Evolutionary conservation across 2,888 invertebrate genomes (phyloP).

Genomic region (Plebejus anna): DNA sequence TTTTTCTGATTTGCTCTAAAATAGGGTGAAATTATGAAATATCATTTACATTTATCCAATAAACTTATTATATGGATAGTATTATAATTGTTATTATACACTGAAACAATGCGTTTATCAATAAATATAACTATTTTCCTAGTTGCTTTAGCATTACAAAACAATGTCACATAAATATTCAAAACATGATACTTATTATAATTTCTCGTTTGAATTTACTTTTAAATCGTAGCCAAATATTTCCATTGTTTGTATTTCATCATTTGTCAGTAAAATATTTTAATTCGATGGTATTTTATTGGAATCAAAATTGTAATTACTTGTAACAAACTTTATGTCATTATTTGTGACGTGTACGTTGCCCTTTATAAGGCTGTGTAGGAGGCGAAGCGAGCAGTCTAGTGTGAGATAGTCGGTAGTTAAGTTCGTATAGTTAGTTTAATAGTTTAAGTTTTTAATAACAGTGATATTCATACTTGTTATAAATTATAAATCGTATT

Average conservation of each 20-base stretch:
- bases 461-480: not conserved
- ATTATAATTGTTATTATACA: not conserved
- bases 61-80: not conserved
- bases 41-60: no score
- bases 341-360: slow-evolving; percentile 4
- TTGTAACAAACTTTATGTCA: slow-evolving; percentile 2
- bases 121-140: not conserved
- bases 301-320: not conserved
- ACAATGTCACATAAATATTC: not conserved
- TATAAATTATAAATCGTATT: not conserved
- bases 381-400: slow-evolving; percentile 9
- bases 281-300: not conserved
- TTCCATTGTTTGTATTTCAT: not conserved
- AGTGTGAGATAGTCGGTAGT: slow-evolving; percentile 9
- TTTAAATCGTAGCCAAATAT: not conserved
- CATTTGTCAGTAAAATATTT: not conserved
- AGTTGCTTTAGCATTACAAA: not conserved
- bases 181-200: not conserved
- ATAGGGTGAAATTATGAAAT: no score
- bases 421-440: not conserved
- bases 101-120: not conserved
- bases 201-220: not conserved
- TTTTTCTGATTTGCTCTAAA: not conserved
- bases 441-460: not conserved
- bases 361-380: slow-evolving; percentile 12